Conservation (phyloP, 2,797 vertebrate species). For the Xenopus petersii region DNA sequence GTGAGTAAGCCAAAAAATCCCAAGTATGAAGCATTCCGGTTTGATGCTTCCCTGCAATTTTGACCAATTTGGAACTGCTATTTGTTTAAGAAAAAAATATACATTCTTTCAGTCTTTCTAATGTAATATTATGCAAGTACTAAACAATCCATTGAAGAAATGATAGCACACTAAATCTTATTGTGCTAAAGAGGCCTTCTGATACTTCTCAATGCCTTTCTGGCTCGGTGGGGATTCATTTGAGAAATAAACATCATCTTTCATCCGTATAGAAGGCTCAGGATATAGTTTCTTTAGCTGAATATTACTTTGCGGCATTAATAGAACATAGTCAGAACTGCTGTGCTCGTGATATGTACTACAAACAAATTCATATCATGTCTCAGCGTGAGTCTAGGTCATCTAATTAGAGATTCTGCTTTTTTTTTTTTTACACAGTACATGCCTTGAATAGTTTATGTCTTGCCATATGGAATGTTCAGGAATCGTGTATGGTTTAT, state of each 20-base stretch:
- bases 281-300: constrained; percentile 56
- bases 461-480: too few relatives aligned
- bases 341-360: constrained; percentile 69
- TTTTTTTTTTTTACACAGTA: constrained; percentile 67
- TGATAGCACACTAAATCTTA: neutral
- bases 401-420: constrained; percentile 74
- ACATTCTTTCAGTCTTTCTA: neutral
- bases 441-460: constrained; percentile 56
- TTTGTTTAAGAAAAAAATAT: too few relatives aligned
- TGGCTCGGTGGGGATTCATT: neutral
- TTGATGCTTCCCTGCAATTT: too few relatives aligned
- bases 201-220: neutral
- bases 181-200: neutral
- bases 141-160: neutral
- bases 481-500: too few relatives aligned
- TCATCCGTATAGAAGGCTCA: constrained; percentile 54
- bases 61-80: too few relatives aligned
- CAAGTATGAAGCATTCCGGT: too few relatives aligned
- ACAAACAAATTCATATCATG: constrained; percentile 70
- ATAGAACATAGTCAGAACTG: constrained; percentile 68
- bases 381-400: constrained; percentile 73
- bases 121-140: neutral
- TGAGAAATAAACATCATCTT: constrained; percentile 22
- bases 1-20: constrained; percentile 26
- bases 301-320: constrained; percentile 64